Evolutionary conservation across 2,888 invertebrate genomes (phyloP).

Genomic region (Tubiluchus corallicola): DNA sequence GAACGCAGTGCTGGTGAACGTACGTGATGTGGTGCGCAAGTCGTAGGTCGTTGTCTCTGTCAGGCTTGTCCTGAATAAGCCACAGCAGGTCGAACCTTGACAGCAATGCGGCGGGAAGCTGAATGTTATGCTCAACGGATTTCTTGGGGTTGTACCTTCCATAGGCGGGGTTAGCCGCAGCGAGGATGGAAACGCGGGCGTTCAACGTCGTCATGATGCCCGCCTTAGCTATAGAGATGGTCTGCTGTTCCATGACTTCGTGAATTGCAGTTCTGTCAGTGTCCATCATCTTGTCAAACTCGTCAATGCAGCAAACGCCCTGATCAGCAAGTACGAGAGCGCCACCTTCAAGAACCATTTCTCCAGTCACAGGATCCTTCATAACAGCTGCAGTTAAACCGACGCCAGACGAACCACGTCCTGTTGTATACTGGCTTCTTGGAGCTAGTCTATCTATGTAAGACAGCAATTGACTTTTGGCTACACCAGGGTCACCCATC

Average conservation of each 20-base stretch:
- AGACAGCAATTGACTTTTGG: conserved; percentile 85
- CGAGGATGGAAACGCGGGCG: conserved; percentile 88
- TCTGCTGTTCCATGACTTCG: conserved; percentile 99
- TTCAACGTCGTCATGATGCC: conserved; percentile 97
- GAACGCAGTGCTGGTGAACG: conserved; percentile 75
- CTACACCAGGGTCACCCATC: conserved; percentile 99
- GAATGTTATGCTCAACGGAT: conserved; percentile 89
- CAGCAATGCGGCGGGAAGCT: conserved; percentile 84
- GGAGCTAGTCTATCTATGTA: conserved; percentile 85
- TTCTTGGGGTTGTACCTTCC: conserved; percentile 92
- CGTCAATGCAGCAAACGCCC: conserved; percentile 90
- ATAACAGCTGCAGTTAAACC: conserved; percentile 95
- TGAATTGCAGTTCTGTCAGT: conserved; percentile 83
- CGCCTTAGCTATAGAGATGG: conserved; percentile 97
- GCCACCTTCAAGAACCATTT: conserved; percentile 93
- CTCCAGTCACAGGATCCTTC: conserved; percentile 90
- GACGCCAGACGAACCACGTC: conserved; percentile 91
- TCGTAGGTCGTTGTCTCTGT: conserved; percentile 46
- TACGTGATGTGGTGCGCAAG: conserved; percentile 93
- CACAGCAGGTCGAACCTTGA: conserved; percentile 90
- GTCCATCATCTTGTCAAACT: conserved; percentile 99
- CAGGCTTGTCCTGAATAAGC: conserved; percentile 65
- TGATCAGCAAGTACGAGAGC: conserved; percentile 89
- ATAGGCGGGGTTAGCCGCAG: conserved; percentile 96
- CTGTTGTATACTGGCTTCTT: conserved; percentile 85